phyloP scores from a whole-genome alignment of 53 echinoderm and acorn worm species.

The Luidia sarsii region DNA sequence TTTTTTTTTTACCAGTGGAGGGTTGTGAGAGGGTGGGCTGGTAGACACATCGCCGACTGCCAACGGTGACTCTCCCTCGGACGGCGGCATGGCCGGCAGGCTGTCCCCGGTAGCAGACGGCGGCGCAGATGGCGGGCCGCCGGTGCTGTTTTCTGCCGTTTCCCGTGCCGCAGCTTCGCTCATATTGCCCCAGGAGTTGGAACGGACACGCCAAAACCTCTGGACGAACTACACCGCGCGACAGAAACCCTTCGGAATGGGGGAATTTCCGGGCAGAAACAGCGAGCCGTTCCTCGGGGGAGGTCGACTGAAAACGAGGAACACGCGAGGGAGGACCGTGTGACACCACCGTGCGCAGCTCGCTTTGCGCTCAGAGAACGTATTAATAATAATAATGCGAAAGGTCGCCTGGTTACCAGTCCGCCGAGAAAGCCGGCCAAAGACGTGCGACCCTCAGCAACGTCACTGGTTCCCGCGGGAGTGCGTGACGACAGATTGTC shows the following conservation, averaged over 20 bases:
- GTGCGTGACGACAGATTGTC: background rate
- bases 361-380: background rate
- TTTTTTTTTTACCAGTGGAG: constrained; percentile 42
- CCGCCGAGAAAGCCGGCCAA: background rate
- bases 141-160: constrained; percentile 59
- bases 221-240: constrained; percentile 55
- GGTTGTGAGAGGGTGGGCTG: constrained; percentile 14
- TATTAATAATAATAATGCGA: no score
- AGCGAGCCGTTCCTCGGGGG: background rate
- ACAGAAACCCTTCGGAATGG: constrained; percentile 55
- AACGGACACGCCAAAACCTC: constrained; percentile 44
- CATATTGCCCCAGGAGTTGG: constrained; percentile 66
- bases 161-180: constrained; percentile 68
- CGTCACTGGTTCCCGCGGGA: constrained; percentile 33
- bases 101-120: constrained; percentile 19
- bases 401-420: constrained; percentile 18
- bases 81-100: background rate
- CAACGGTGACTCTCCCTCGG: constrained; percentile 3
- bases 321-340: background rate
- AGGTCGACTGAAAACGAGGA: background rate
- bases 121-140: constrained; percentile 17
- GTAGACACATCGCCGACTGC: constrained; percentile 3
- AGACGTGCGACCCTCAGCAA: background rate
- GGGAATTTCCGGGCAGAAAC: constrained; percentile 28
- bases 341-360: background rate